Base-by-base conservation (phyloP, 1,140 invertebrate genomes). In the Dendrolimus kikuchii region DNA sequence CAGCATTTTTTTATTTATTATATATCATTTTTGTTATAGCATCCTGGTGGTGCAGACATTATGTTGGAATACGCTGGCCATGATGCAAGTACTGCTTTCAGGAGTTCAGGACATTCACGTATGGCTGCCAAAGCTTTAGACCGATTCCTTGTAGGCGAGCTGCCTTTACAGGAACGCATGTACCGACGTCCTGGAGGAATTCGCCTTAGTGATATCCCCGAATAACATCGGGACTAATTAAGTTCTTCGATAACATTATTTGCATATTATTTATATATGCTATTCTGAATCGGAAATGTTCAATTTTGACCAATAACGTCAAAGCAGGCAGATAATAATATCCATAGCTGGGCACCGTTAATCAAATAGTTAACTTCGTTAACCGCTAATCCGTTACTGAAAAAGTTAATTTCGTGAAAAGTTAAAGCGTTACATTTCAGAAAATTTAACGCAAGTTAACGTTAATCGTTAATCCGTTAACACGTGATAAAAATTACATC, bases 11-110 rank as follows among this genome's bases (percentile, higher is more conserved):
- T 23, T 23, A 23, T 23, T 23, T 23, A 23, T 23, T 44, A 38
- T 45, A 10, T 40, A 36, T 46, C 49, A 41, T 51, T 59, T 64
- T 68, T 64, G 57, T 74, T 74, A 7, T 74, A 93, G 88, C 96
- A 98, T 87, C 95, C 96, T 0, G 96, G 96, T 38, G 96, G 96
- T 4, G 88, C 90, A 3, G 95, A 97, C 38, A 89, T 97, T 1
- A 89, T 98, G 41, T 68, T 96, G 59, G 96, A 98, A 66, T 91
- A 96, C 72, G 95, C 95, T 0, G 96, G 96, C 2, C 88, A 92
- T 5, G 96, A 98, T 77, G 95, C 94, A 0, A 96, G 94, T 3
- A 84, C 95, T 0, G 92, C 95, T 0, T 97, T 97, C 80, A 87
- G 93, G 36, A 92, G 94, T 10, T 92, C 92, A 0, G 95, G 95